Evolutionary conservation across 2,888 invertebrate species (phyloP).

Genomic region (Hypomecis punctinalis): DNA sequence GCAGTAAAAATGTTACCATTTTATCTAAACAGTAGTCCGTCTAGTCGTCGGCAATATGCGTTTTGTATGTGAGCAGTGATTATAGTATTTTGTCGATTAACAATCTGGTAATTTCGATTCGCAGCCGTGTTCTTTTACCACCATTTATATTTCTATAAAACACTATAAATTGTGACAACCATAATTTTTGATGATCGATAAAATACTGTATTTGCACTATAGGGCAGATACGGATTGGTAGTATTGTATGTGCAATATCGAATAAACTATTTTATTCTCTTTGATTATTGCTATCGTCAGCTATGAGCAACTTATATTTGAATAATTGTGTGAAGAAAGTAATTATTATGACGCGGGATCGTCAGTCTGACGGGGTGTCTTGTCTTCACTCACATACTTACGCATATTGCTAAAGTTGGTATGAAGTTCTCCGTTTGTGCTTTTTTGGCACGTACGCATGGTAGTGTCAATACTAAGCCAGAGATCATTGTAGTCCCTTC

Average conservation of each 20-base stretch:
- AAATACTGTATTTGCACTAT: no score
- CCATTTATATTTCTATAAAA: no score
- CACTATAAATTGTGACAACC: no score
- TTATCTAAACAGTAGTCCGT: not conserved
- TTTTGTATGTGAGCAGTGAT: slow-evolving; percentile 3
- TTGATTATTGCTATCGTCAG: no score
- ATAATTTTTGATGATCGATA: no score
- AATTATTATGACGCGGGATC: slow-evolving; percentile 3
- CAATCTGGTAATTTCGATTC: no score
- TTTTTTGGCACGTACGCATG: slow-evolving; percentile 23
- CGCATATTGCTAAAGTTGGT: slow-evolving; percentile 4
- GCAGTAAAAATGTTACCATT: slow-evolving; percentile 32
- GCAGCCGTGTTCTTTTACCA: no score
- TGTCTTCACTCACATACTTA: slow-evolving; percentile 1
- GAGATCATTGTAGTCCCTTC: slow-evolving; percentile 44
- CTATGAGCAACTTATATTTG: no score
- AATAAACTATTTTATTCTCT: no score
- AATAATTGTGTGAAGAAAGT: not conserved
- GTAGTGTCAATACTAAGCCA: slow-evolving; percentile 14
- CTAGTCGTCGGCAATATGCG: slow-evolving; percentile 3
- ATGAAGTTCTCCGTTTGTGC: slow-evolving; percentile 5
- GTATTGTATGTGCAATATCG: no score
- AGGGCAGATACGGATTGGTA: no score
- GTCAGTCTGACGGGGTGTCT: not conserved
- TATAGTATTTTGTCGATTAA: no score